phyloP scores from a whole-genome alignment of 92 coral and sea anemone genomes.

The Parazoanthus atlanticus region DNA sequence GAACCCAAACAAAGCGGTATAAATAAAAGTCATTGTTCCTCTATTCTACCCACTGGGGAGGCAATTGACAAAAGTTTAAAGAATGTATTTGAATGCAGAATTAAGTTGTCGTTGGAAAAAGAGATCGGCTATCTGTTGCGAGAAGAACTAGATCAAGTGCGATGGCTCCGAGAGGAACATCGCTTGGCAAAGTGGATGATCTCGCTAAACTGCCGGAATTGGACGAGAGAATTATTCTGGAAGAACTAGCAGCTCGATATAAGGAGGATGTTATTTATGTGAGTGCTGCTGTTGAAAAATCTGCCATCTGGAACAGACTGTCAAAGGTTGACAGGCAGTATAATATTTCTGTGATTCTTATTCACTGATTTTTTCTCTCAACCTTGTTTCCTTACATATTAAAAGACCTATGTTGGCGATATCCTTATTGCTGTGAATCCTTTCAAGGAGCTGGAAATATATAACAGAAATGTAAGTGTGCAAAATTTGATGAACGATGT shows the following conservation, averaged over 20 bases:
- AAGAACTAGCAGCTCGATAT: conserved; percentile 75
- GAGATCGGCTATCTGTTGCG: neutral
- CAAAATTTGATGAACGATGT: neutral
- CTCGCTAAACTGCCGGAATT: conserved; percentile 77
- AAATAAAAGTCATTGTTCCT: conserved; percentile 8
- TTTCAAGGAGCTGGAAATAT: conserved; percentile 75
- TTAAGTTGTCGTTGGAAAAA: conserved; percentile 1
- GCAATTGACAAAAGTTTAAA: neutral
- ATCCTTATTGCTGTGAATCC: conserved; percentile 89
- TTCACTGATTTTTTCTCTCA: neutral
- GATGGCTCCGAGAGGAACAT: conserved; percentile 2
- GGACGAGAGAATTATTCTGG: conserved; percentile 68
- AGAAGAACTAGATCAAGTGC: neutral
- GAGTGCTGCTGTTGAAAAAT: conserved; percentile 24
- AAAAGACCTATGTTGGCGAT: conserved; percentile 87
- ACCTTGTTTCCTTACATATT: neutral
- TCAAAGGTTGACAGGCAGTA: no score
- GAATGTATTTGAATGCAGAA: neutral
- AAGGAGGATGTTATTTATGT: conserved; percentile 76
- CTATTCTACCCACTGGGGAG: conserved; percentile 9
- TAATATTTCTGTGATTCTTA: no score
- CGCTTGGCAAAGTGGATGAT: conserved; percentile 60
- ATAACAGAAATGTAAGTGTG: conserved; percentile 74
- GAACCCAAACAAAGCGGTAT: conserved; percentile 13
- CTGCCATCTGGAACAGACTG: conserved; percentile 12